Conservation (phyloP, 2,797 vertebrate species). For the Rhinogobio ventralis region DNA sequence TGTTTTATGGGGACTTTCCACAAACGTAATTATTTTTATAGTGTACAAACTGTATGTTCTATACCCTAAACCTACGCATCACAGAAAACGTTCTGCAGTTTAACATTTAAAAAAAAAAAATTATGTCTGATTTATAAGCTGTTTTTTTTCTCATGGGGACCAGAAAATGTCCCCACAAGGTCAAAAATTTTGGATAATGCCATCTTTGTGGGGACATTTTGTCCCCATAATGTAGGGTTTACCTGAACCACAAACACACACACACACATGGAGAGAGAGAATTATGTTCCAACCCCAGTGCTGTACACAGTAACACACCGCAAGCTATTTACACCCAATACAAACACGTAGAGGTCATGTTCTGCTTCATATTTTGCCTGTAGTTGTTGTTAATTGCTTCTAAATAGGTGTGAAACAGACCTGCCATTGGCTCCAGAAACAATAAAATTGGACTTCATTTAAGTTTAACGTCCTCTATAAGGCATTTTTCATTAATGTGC, state of each 20-base stretch:
- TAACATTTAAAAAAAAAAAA: no score
- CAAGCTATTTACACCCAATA: slow-evolving; percentile 31
- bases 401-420: slow-evolving; percentile 32
- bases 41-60: no score
- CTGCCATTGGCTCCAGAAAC: slow-evolving; percentile 1
- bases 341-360: slow-evolving; percentile 18
- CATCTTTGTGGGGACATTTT: no score
- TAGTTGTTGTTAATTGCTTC: slow-evolving; percentile 42
- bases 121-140: no score
- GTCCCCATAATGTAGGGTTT: no score
- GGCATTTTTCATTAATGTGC: background rate
- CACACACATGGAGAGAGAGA: background rate
- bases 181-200: no score
- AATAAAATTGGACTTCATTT: slow-evolving; percentile 16
- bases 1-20: background rate
- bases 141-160: no score
- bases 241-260: no score
- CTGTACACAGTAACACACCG: background rate
- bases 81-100: no score
- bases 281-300: background rate
- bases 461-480: background rate
- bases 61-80: no score
- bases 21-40: no score
- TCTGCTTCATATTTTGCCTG: slow-evolving; percentile 16
- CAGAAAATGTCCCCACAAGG: no score